Percentiles rank a stretch among this genome's conserved stretches.
Evolutionary conservation across 2,888 invertebrate genomes (phyloP).

Genomic region (Gordius sp.): DNA sequence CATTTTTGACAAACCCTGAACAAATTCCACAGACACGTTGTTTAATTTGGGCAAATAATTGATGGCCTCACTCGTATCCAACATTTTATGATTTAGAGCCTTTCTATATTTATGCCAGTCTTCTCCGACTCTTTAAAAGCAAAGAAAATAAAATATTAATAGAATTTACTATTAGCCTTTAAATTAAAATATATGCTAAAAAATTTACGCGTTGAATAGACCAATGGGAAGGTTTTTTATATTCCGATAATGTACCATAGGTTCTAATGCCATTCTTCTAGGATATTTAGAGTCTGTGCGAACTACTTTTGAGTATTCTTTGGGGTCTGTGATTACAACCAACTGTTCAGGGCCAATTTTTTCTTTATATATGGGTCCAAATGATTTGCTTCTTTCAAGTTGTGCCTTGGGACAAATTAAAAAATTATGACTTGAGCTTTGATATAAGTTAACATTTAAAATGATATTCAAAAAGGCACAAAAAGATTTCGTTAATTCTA

Average conservation of each 20-base stretch:
- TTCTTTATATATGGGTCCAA: conserved; percentile 10
- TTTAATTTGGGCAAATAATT: conserved; percentile 1
- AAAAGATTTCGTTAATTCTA: too few relatives aligned
- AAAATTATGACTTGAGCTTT: too few relatives aligned
- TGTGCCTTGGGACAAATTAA: too few relatives aligned
- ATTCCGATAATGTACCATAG: not conserved
- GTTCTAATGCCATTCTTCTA: not conserved
- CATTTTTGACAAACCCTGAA: not conserved
- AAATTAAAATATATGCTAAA: not conserved
- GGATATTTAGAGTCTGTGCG: conserved; percentile 7
- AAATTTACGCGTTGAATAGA: conserved; percentile 12
- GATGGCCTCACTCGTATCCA: conserved; percentile 1
- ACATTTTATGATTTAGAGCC: not conserved
- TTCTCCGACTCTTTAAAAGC: conserved; percentile 2
- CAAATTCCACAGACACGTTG: not conserved
- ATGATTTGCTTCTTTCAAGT: not conserved
- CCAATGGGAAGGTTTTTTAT: conserved; percentile 11
- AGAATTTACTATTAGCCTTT: not conserved
- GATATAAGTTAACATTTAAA: too few relatives aligned
- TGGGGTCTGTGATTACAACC: conserved; percentile 9
- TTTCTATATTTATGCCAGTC: conserved; percentile 5
- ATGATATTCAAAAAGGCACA: too few relatives aligned
- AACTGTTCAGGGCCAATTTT: conserved; percentile 1
- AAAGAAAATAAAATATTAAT: not conserved
- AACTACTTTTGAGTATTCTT: not conserved